phyloP scores from a whole-genome alignment of 1,140 invertebrate genomes.

The Saccostrea glomerata region DNA sequence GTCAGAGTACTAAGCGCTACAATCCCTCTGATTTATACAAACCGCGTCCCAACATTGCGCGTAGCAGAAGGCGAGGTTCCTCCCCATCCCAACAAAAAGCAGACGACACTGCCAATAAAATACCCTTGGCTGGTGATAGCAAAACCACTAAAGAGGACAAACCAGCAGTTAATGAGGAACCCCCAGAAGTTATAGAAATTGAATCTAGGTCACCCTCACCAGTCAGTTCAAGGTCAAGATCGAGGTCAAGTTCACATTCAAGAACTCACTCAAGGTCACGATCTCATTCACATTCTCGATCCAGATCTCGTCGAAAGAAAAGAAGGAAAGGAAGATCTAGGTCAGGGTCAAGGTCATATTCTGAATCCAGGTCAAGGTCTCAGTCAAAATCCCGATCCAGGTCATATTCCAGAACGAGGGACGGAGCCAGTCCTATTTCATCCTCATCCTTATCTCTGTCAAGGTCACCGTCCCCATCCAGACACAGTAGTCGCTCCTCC shows the following conservation, averaged over 20 bases:
- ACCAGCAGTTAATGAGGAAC: background rate
- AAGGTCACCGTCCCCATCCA: conserved; percentile 50
- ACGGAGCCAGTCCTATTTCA: conserved; percentile 54
- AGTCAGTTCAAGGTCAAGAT: conserved; percentile 19
- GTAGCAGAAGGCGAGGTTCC: conserved; percentile 44
- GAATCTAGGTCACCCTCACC: conserved; percentile 38
- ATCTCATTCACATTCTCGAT: background rate
- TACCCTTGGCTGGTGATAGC: background rate
- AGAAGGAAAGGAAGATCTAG: background rate
- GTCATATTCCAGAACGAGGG: conserved; percentile 34
- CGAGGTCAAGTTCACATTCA: conserved; percentile 19
- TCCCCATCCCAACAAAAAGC: conserved; percentile 39
- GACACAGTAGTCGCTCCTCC: conserved; percentile 45
- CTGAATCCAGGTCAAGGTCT: conserved; percentile 28
- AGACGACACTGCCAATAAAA: background rate
- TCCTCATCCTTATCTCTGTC: conserved; percentile 50
- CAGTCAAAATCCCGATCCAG: conserved; percentile 24
- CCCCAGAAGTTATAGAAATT: conserved; percentile 37
- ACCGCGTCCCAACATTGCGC: conserved; percentile 55
- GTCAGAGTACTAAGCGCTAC: conserved; percentile 60
- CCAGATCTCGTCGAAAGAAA: background rate
- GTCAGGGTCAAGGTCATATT: conserved; percentile 15
- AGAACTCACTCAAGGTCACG: conserved; percentile 19
- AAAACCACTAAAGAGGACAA: conserved; percentile 19
- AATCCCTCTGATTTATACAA: conserved; percentile 69